Conservation (phyloP, 1,140 invertebrate genomes). For the Tetragnatha versicolor region DNA sequence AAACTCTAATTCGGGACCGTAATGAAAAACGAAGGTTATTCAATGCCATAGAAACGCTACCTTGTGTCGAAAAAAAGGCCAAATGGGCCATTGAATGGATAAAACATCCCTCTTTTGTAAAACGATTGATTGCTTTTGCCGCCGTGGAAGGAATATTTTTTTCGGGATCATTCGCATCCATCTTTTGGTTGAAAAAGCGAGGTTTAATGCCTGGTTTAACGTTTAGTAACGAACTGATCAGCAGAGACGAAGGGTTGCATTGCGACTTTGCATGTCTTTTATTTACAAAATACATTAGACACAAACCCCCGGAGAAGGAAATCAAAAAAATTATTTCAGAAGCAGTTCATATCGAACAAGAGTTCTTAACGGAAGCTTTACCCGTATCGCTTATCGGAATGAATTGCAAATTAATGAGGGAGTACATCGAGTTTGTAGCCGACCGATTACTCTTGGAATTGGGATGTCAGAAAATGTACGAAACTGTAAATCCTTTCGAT, state of each 20-base stretch:
- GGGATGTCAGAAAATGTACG: constrained; percentile 88
- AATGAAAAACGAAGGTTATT: too few relatives aligned
- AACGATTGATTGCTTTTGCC: too few relatives aligned
- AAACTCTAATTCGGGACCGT: too few relatives aligned
- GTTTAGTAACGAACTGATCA: too few relatives aligned
- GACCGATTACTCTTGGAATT: constrained; percentile 91
- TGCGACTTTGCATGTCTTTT: constrained; percentile 99
- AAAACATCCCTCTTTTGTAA: too few relatives aligned
- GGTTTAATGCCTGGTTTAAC: too few relatives aligned
- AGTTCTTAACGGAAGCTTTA: constrained; percentile 96
- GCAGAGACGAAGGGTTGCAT: constrained; percentile 96
- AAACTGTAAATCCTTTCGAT: constrained; percentile 94
- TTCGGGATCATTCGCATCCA: too few relatives aligned
- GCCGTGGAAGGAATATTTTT: too few relatives aligned
- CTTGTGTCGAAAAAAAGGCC: too few relatives aligned
- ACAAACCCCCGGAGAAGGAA: constrained; percentile 81
- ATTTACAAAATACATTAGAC: constrained; percentile 91
- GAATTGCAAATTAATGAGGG: constrained; percentile 94
- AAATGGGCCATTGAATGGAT: too few relatives aligned
- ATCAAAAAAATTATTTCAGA: constrained; percentile 88
- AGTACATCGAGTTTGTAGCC: constrained; percentile 99
- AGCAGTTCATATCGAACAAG: constrained; percentile 95
- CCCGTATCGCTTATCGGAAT: constrained; percentile 95
- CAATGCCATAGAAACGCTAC: too few relatives aligned
- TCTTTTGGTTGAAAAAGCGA: too few relatives aligned